Evolutionary conservation across 1,140 invertebrate species (phyloP).

Genomic region (Drosophila mauritiana): DNA sequence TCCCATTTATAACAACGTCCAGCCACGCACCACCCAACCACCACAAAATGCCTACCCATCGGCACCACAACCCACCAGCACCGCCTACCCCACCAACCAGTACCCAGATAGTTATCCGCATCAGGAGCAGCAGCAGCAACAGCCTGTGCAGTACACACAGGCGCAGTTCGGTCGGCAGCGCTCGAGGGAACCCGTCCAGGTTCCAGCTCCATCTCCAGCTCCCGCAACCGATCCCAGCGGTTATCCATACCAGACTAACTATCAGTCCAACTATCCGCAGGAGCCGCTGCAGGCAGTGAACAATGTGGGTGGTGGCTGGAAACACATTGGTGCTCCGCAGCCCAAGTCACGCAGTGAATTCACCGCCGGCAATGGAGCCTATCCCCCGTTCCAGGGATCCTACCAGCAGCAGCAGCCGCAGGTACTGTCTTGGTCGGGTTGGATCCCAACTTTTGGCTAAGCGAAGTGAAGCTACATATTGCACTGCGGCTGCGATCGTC

Average conservation of each 20-base stretch:
- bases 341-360: constrained; percentile 59
- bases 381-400: constrained; percentile 30
- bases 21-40: constrained; percentile 50
- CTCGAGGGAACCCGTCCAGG: constrained; percentile 58
- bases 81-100: constrained; percentile 19
- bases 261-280: constrained; percentile 24
- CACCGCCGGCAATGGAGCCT: constrained; percentile 23
- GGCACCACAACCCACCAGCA: constrained; percentile 19
- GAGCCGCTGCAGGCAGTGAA: constrained; percentile 23
- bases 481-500: constrained; percentile 44
- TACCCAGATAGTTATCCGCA: constrained; percentile 56
- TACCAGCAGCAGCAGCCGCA: constrained; percentile 70
- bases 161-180: constrained; percentile 75
- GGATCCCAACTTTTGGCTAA: constrained; percentile 53
- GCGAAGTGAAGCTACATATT: constrained; percentile 45
- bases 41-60: constrained; percentile 35
- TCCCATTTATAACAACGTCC: constrained; percentile 82
- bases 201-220: constrained; percentile 35
- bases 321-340: constrained; percentile 68
- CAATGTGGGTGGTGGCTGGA: constrained; percentile 65
- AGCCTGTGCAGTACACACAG: constrained; percentile 75
- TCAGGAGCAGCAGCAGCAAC: constrained; percentile 26
- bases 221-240: constrained; percentile 21
- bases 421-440: constrained; percentile 55
- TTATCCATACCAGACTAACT: background rate